Percentiles rank a stretch among this genome's conserved stretches.
Conservation (phyloP, 2,888 invertebrate species). For the Strigamia crassipes region DNA sequence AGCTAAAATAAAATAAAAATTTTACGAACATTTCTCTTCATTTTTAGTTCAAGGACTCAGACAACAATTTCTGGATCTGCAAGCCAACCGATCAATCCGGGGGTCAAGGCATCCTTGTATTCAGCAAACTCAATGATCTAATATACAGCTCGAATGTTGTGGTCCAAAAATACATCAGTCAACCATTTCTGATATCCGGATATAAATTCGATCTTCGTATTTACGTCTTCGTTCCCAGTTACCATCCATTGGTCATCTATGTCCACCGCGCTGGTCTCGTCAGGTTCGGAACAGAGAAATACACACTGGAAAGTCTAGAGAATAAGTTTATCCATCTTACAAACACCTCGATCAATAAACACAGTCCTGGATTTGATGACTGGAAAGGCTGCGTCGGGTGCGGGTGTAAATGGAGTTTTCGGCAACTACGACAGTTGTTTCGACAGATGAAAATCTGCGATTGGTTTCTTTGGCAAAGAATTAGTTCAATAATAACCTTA, state of each 20-base stretch:
- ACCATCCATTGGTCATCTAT: constrained; percentile 83
- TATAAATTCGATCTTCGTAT: constrained; percentile 91
- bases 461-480: constrained; percentile 79
- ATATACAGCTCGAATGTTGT: constrained; percentile 75
- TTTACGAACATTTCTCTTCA: not conserved
- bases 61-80: constrained; percentile 72
- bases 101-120: constrained; percentile 80
- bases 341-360: constrained; percentile 88
- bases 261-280: constrained; percentile 82
- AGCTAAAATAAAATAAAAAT: too few species aligned
- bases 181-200: constrained; percentile 78
- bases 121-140: constrained; percentile 64
- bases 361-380: constrained; percentile 78
- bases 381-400: constrained; percentile 79
- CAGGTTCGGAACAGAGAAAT: constrained; percentile 80
- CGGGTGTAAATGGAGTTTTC: constrained; percentile 86
- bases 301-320: constrained; percentile 78
- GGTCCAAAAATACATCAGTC: constrained; percentile 78
- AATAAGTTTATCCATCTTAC: constrained; percentile 86
- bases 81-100: constrained; percentile 86
- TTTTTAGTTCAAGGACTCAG: constrained; percentile 54
- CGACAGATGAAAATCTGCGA: constrained; percentile 71
- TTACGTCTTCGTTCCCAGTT: constrained; percentile 86
- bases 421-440: constrained; percentile 76
- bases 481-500: constrained; percentile 73